Evolutionary conservation across 2,888 invertebrate genomes (phyloP).

Genomic region (Liodrosophila aerea): DNA sequence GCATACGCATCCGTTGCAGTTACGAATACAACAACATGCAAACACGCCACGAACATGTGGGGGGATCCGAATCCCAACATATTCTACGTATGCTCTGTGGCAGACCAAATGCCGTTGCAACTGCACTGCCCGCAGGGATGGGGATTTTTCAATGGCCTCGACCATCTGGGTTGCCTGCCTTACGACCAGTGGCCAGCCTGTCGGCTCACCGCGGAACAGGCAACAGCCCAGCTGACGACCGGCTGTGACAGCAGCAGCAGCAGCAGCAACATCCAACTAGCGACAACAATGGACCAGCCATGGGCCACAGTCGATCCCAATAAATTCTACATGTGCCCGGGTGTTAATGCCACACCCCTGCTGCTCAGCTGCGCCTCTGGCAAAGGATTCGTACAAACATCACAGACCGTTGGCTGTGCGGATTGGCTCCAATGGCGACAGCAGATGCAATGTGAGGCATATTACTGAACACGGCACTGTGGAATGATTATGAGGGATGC

Average conservation of each 20-base stretch:
- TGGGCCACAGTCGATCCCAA: slow-evolving; percentile 73
- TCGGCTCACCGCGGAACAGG: slow-evolving; percentile 41
- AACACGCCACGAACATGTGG: slow-evolving; percentile 73
- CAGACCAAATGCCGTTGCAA: slow-evolving; percentile 58
- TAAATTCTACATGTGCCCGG: slow-evolving; percentile 76
- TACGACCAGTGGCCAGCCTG: slow-evolving; percentile 77
- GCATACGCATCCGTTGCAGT: slow-evolving; percentile 38
- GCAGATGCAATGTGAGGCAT: slow-evolving; percentile 70
- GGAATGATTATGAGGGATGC: neutral
- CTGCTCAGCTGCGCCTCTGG: slow-evolving; percentile 68
- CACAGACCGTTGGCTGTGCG: slow-evolving; percentile 68
- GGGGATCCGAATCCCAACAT: slow-evolving; percentile 77
- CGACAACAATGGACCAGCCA: slow-evolving; percentile 60
- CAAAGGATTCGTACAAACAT: slow-evolving; percentile 72
- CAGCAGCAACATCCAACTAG: slow-evolving; percentile 24
- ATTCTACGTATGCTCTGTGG: slow-evolving; percentile 72
- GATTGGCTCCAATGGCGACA: slow-evolving; percentile 73
- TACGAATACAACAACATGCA: slow-evolving; percentile 64
- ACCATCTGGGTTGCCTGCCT: slow-evolving; percentile 74
- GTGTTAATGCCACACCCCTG: slow-evolving; percentile 52
- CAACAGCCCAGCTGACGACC: slow-evolving; percentile 23
- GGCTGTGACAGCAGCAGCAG: slow-evolving; percentile 36
- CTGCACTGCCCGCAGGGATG: slow-evolving; percentile 67
- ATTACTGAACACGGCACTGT: slow-evolving; percentile 50
- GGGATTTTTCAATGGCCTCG: slow-evolving; percentile 76